These are phyloP conservation scores for Potorous gilbertii DNA, from an alignment of 2,797 vertebrate species.

Conservation along the genomic window DNA sequence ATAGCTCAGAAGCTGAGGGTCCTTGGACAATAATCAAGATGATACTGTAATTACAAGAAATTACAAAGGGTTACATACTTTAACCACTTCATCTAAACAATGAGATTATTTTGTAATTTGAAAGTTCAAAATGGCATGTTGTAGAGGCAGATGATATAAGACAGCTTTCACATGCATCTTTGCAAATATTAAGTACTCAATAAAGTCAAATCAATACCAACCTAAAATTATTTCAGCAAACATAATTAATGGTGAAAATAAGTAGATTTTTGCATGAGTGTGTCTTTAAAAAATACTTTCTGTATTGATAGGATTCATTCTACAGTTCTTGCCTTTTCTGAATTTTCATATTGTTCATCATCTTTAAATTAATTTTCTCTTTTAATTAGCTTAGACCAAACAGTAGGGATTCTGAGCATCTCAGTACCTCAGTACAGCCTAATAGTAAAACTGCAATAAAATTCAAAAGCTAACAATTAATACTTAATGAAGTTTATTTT, in stretches of 20 bases:
- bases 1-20: conserved; percentile 18
- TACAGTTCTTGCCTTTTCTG: neutral
- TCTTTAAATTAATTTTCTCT: conserved; percentile 40
- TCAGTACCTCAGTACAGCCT: neutral
- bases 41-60: conserved; percentile 18
- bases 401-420: conserved; percentile 3
- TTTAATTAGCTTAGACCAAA: conserved; percentile 12
- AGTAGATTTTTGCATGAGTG: neutral
- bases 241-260: conserved; percentile 49
- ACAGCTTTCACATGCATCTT: neutral
- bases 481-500: conserved; percentile 35
- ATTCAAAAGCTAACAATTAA: conserved; percentile 46
- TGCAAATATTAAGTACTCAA: neutral
- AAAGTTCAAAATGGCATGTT: conserved; percentile 39
- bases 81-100: conserved; percentile 25
- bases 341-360: conserved; percentile 22
- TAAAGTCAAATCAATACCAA: conserved; percentile 26
- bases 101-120: neutral
- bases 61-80: conserved; percentile 25
- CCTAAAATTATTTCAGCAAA: conserved; percentile 34
- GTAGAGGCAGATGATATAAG: neutral
- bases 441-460: neutral
- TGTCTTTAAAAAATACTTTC: conserved; percentile 33
- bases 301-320: conserved; percentile 7
- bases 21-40: conserved; percentile 6